phyloP scores from a whole-genome alignment of 2,888 invertebrate species.

The Biston stratarius region DNA sequence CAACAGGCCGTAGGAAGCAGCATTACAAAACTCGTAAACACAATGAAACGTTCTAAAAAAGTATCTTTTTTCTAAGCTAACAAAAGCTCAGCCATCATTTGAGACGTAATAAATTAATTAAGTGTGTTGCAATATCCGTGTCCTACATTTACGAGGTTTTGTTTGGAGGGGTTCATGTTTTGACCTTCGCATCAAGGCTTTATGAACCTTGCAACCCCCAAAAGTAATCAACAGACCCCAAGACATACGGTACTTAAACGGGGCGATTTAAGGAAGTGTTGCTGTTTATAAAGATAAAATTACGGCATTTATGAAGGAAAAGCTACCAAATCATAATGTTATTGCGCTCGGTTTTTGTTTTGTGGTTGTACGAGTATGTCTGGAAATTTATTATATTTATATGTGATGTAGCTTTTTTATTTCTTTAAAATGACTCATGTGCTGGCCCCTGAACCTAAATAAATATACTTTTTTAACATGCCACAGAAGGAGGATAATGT shows the following conservation, averaged over 20 bases:
- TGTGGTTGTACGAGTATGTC: background rate
- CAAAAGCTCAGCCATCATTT: slow-evolving; percentile 20
- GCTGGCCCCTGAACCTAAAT: too few species aligned
- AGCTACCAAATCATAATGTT: slow-evolving; percentile 37
- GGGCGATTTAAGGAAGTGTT: slow-evolving; percentile 32
- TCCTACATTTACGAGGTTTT: slow-evolving; percentile 48
- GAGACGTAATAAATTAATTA: slow-evolving; percentile 16
- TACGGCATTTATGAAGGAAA: slow-evolving; percentile 25
- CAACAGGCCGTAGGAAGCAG: slow-evolving; percentile 9
- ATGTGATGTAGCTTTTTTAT: too few species aligned
- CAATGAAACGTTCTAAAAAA: slow-evolving; percentile 15
- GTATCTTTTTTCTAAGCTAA: slow-evolving; percentile 15
- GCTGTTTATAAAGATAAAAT: slow-evolving; percentile 37
- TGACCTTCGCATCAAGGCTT: slow-evolving; percentile 48
- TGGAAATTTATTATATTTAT: background rate
- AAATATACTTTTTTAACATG: too few species aligned
- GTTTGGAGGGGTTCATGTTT: slow-evolving; percentile 38
- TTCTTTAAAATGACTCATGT: too few species aligned
- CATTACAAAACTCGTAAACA: slow-evolving; percentile 7
- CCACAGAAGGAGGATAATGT: too few species aligned
- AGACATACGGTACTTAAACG: slow-evolving; percentile 33
- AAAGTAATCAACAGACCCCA: slow-evolving; percentile 44
- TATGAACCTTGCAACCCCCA: slow-evolving; percentile 32
- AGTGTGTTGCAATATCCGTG: slow-evolving; percentile 35
- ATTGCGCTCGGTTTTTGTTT: slow-evolving; percentile 21